Conservation (phyloP, 1,140 invertebrate species). For the Daktulosphaira vitifoliae region DNA sequence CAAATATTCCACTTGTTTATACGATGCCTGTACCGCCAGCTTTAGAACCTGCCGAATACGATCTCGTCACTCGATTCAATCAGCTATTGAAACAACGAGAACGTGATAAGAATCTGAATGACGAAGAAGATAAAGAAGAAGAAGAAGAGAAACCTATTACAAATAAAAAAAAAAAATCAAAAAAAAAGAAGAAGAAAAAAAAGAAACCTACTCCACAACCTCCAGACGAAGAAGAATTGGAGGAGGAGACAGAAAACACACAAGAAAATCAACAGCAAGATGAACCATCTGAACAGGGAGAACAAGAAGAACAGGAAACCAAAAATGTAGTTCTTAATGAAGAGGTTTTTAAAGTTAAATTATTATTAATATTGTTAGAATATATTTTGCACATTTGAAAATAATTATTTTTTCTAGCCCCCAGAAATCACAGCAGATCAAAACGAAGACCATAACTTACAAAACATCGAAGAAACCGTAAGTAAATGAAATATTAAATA, state of each 20-base stretch:
- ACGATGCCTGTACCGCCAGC: constrained; percentile 12
- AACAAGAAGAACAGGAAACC: constrained; percentile 9
- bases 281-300: neutral
- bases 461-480: no score
- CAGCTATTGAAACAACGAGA: constrained; percentile 2
- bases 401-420: no score
- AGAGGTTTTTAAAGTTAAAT: no score
- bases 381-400: no score
- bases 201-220: neutral
- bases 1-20: constrained; percentile 35
- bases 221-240: neutral
- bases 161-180: neutral
- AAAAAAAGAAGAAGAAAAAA: neutral
- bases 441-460: no score
- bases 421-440: no score
- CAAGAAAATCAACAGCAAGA: neutral
- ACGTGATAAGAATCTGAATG: neutral
- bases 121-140: neutral
- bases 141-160: neutral
- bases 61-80: constrained; percentile 13
- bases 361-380: no score
- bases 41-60: neutral
- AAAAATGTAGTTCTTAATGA: constrained; percentile 8
- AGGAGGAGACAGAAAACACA: neutral
- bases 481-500: no score